A percentile compares a stretch with the other conserved stretches of the same genome.
Conservation (phyloP, 2,113 vertebrate species). For the Porphyrio hochstetteri region DNA sequence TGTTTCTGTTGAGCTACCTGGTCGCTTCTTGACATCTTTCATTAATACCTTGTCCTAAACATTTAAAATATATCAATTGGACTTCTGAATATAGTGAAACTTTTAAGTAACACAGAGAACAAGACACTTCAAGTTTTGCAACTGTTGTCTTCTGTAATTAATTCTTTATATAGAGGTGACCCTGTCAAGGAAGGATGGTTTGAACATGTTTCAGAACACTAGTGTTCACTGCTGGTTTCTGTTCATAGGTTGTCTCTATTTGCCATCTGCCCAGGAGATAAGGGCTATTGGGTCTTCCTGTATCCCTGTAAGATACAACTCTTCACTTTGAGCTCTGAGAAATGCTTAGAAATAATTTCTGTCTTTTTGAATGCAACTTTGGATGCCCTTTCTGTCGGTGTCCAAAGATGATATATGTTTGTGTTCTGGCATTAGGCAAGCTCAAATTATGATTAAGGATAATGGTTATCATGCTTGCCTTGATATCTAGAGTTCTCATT, state of each 20-base stretch:
- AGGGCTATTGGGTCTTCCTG: accelerated
- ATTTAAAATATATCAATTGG: neutral
- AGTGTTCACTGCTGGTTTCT: neutral
- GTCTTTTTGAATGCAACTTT: neutral
- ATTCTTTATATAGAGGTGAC: neutral
- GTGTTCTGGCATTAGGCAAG: neutral
- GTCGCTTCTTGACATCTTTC: neutral
- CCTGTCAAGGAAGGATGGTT: neutral
- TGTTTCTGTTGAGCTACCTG: neutral
- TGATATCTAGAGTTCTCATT: neutral
- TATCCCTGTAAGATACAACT: neutral
- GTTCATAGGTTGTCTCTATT: neutral
- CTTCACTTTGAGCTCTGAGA: neutral
- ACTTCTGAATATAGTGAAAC: neutral
- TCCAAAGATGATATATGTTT: neutral
- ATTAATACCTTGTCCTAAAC: neutral
- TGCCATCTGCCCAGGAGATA: neutral
- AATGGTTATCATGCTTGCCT: neutral
- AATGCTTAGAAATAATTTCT: neutral
- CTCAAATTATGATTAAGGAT: neutral
- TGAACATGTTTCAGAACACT: neutral
- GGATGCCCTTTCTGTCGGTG: neutral
- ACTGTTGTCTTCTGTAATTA: neutral
- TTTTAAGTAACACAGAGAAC: neutral
- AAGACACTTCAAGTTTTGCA: neutral